Conservation (phyloP, 2,888 invertebrate species). For the Papilio protenor region DNA sequence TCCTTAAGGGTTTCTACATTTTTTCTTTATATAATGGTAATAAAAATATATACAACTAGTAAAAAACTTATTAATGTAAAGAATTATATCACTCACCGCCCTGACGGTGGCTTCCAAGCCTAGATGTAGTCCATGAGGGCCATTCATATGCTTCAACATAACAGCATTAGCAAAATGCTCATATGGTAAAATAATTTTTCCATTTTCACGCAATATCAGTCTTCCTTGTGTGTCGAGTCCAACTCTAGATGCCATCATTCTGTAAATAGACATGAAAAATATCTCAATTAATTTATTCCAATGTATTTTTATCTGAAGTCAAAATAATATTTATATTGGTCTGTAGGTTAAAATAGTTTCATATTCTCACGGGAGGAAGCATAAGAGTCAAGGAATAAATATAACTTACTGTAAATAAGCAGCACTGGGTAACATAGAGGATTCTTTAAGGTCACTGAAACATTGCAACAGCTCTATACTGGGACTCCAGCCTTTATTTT, state of each 20-base stretch:
- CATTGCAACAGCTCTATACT: slow-evolving; percentile 93
- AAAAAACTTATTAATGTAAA: no score
- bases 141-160: slow-evolving; percentile 95
- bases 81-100: no score
- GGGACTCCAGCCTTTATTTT: slow-evolving; percentile 95
- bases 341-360: neutral
- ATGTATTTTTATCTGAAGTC: neutral
- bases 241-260: slow-evolving; percentile 94
- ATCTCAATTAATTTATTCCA: neutral
- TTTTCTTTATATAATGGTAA: no score
- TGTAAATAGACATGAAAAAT: slow-evolving; percentile 64
- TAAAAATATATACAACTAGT: no score
- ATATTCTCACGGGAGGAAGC: neutral
- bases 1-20: neutral
- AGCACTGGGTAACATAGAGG: slow-evolving; percentile 93
- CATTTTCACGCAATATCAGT: slow-evolving; percentile 92
- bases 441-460: slow-evolving; percentile 93
- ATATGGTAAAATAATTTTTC: slow-evolving; percentile 94
- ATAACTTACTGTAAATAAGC: slow-evolving; percentile 90
- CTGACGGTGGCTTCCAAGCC: slow-evolving; percentile 93
- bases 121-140: slow-evolving; percentile 93
- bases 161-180: slow-evolving; percentile 96
- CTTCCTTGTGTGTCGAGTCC: slow-evolving; percentile 93
- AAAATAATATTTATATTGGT: neutral
- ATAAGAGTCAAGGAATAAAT: slow-evolving; percentile 12